A percentile compares a stretch with the other conserved stretches of the same genome.
phyloP scores from a whole-genome alignment of 2,113 vertebrate genomes.

The Isurus oxyrinchus region DNA sequence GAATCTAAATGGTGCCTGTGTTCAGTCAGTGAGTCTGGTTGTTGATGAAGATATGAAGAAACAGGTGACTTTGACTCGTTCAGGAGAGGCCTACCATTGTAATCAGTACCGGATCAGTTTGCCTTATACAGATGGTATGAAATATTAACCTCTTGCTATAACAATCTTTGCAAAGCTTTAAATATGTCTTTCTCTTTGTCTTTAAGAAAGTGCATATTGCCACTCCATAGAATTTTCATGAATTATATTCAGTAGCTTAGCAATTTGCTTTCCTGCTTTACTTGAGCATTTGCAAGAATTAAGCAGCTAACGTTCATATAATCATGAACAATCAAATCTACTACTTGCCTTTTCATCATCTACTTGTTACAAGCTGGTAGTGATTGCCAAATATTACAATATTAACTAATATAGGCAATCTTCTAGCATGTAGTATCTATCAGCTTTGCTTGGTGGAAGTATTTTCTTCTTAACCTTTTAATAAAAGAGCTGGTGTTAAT shows the following conservation, averaged over 20 bases:
- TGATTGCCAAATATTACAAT: neutral
- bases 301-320: neutral
- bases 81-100: constrained; percentile 79
- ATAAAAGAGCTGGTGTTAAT: neutral
- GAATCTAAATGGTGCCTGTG: constrained; percentile 86
- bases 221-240: neutral
- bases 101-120: constrained; percentile 85
- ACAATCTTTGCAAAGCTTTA: neutral
- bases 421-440: neutral
- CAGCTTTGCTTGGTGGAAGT: neutral
- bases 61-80: constrained; percentile 84
- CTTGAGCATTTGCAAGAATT: neutral
- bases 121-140: constrained; percentile 84
- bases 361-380: neutral
- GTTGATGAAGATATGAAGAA: constrained; percentile 78
- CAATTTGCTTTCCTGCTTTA: neutral
- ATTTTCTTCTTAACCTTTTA: neutral
- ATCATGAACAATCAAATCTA: neutral
- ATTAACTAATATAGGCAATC: neutral
- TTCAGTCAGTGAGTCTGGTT: constrained; percentile 82
- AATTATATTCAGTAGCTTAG: neutral
- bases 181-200: neutral
- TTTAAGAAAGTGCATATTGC: neutral
- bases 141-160: neutral
- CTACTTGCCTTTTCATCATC: neutral